Percentiles rank a stretch among this genome's conserved stretches.
phyloP scores from a whole-genome alignment of 2,797 vertebrate species.

The Oreonectes daqikongensis region DNA sequence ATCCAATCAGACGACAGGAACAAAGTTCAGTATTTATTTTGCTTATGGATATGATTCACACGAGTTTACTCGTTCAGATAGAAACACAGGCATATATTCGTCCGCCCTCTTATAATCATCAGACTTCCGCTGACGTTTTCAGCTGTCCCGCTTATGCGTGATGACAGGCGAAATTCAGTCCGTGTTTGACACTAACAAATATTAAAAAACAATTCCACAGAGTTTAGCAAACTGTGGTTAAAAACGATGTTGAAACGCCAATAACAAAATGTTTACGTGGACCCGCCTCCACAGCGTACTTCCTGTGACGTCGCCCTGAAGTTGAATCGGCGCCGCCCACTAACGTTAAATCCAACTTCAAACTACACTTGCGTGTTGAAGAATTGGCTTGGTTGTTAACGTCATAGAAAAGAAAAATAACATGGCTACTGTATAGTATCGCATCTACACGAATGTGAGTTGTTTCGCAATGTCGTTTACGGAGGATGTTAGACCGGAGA shows the following conservation, averaged over 20 bases:
- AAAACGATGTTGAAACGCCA: background rate
- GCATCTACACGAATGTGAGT: background rate
- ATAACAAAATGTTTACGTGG: background rate
- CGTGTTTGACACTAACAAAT: background rate
- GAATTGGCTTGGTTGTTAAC: background rate
- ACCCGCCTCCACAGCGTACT: background rate
- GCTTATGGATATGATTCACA: background rate
- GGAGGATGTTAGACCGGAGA: background rate
- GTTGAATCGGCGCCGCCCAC: background rate
- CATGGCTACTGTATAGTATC: background rate
- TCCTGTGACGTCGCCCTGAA: background rate
- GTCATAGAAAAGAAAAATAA: background rate
- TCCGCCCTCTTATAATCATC: background rate
- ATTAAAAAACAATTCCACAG: background rate
- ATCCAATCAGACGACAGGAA: constrained; percentile 42
- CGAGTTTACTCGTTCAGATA: constrained; percentile 4
- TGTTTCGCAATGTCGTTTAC: background rate
- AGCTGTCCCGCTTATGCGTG: constrained; percentile 11
- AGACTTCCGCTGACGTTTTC: constrained; percentile 40
- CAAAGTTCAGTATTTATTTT: background rate
- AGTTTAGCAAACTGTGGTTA: background rate
- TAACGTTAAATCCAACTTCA: background rate
- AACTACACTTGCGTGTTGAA: background rate
- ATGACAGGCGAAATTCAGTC: constrained; percentile 9
- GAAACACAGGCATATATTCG: background rate